Evolutionary conservation across 2,888 invertebrate species (phyloP), one percentile per base, ranked within the genome.

Genomic region (Euphydryas editha): DNA sequence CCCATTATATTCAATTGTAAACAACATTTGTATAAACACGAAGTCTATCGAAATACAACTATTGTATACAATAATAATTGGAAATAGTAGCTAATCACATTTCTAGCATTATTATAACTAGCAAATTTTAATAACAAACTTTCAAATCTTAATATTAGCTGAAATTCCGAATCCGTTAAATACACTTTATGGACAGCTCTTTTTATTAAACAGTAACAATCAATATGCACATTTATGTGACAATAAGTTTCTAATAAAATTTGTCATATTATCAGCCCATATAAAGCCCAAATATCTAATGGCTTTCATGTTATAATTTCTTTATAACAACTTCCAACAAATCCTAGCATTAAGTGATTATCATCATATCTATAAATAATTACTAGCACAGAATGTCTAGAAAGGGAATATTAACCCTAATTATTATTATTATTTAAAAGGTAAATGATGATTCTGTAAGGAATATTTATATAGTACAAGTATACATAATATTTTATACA

Each of bases 351-450:
- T 75, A 79, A 79, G 82, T 85, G 86, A 85, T 87, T 85, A 85
- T 86, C 85, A 87, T 83, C 82, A 83, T 85, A 82, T 74, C 80
- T 85, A 83, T 81, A 80, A 83, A 83, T 82, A 81, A 79, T 79
- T 79, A 79, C 82, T 82, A 88, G 81, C 86, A 86, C 84, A 85
- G 83, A 85, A 84, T 78, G 81, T 84, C 80, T 78, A 82, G 85
- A 84, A 2, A 86, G 83, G 88, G 62, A 68, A 62, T 64, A 55
- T 68, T 65, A 62, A 65, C 51, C 42, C 61, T 70, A 64, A 59
- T 66, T 47, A 69, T 39, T 61, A 54, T 60, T 62, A 62, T 63
- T 58, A 21, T 59, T 65, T 36, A 71, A 68, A 67, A 66, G 65
- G 47, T 60, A 63, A 61, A 69, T 73, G 63, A 59, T 65, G 54